Percentiles rank a stretch among this genome's conserved stretches.
These are phyloP conservation scores for Ladona fulva DNA, from an alignment of 1,140 invertebrate species.

Conservation along the genomic window DNA sequence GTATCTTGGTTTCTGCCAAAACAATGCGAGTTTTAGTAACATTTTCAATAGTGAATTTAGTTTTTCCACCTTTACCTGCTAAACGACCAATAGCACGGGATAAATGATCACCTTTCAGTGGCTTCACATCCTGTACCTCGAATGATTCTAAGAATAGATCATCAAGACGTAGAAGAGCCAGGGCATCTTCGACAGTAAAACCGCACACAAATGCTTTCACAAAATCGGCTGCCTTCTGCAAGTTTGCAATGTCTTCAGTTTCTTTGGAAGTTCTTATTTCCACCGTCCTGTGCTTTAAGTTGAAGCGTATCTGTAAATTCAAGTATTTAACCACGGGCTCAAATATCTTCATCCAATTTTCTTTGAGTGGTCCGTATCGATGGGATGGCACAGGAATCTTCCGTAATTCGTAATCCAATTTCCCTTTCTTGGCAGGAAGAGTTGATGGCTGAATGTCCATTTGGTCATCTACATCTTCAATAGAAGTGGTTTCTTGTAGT, in stretches of 20 bases:
- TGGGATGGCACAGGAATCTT: conserved; percentile 60
- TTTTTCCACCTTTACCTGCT: conserved; percentile 94
- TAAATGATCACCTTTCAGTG: conserved; percentile 90
- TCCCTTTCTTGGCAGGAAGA: not conserved
- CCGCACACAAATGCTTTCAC: conserved; percentile 92
- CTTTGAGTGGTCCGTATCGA: conserved; percentile 87
- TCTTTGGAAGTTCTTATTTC: conserved; percentile 70
- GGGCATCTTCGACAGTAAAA: conserved; percentile 95
- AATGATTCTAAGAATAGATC: conserved; percentile 97
- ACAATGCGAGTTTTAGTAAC: conserved; percentile 98
- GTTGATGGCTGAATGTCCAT: no score
- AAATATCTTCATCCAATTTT: conserved; percentile 96
- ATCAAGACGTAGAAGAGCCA: conserved; percentile 89
- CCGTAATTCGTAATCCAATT: conserved; percentile 37
- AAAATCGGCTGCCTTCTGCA: conserved; percentile 98
- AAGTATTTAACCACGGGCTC: conserved; percentile 93
- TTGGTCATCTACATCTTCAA: no score
- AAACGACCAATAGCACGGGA: conserved; percentile 91
- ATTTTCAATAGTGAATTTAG: conserved; percentile 98
- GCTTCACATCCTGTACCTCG: conserved; percentile 95
- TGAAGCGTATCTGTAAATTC: conserved; percentile 89
- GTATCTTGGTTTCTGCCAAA: conserved; percentile 91
- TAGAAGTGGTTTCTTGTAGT: no score
- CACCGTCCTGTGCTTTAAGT: conserved; percentile 82
- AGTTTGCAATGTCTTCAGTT: conserved; percentile 77